Percentiles rank a stretch among this genome's conserved stretches.
Conservation (phyloP, 2,888 invertebrate species). For the Eupithecia inturbata region DNA sequence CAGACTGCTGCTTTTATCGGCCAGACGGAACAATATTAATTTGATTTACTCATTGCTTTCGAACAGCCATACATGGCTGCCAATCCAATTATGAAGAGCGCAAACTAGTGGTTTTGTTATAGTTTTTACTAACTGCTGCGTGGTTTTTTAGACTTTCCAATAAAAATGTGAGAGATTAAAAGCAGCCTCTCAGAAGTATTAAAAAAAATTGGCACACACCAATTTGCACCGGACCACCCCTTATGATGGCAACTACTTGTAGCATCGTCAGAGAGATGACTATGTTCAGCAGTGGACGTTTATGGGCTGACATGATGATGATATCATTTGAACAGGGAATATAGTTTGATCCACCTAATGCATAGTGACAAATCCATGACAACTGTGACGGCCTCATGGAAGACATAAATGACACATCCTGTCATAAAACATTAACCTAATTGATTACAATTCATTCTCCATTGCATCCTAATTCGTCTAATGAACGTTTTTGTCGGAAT, state of each 20-base stretch:
- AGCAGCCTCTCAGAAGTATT: background rate
- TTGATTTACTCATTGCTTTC: constrained; percentile 38
- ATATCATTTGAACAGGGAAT: background rate
- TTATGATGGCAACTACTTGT: background rate
- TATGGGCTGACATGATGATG: background rate
- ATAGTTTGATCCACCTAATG: background rate
- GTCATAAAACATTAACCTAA: background rate
- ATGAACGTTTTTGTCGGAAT: constrained; percentile 37
- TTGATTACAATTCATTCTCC: background rate
- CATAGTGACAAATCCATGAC: background rate
- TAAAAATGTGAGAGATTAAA: background rate
- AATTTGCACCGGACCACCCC: background rate
- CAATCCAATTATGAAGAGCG: constrained; percentile 24
- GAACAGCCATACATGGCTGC: constrained; percentile 32
- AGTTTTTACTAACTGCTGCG: background rate
- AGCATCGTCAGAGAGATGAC: background rate
- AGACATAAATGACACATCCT: background rate
- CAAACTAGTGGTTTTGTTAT: constrained; percentile 6
- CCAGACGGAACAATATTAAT: constrained; percentile 40
- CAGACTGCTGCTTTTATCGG: constrained; percentile 42
- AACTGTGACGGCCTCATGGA: background rate
- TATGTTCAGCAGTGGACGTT: background rate
- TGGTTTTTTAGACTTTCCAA: background rate
- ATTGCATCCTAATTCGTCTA: constrained; percentile 27
- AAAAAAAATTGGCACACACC: background rate